Conservation (phyloP, 2,797 vertebrate species). For the Thamnophis elegans region DNA sequence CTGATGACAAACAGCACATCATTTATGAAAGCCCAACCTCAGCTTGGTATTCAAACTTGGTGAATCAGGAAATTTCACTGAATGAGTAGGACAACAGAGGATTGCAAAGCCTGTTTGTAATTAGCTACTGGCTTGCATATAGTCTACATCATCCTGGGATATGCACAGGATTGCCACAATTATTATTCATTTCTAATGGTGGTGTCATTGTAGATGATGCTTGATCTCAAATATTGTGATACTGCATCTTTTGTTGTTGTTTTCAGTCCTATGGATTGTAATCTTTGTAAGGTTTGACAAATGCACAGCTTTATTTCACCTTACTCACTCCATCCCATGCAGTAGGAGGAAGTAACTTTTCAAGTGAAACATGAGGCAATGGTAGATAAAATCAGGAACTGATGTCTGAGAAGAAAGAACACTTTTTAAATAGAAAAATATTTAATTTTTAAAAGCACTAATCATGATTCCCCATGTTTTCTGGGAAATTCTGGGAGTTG, state of each 20-base stretch:
- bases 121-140: constrained; percentile 34
- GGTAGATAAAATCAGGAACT: not conserved
- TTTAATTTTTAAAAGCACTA: not conserved
- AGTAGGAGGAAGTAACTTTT: not conserved
- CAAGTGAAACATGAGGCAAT: not conserved
- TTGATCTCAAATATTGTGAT: not conserved
- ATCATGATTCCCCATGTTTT: no score
- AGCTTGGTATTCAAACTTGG: constrained; percentile 6
- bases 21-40: constrained; percentile 35
- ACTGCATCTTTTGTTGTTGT: not conserved
- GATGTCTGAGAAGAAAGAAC: not conserved
- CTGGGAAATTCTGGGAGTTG: not conserved
- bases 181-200: not conserved
- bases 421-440: not conserved
- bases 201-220: constrained; percentile 22
- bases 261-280: not conserved
- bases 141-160: constrained; percentile 26
- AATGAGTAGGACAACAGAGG: constrained; percentile 7
- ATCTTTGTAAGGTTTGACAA: not conserved
- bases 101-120: constrained; percentile 4
- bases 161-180: not conserved
- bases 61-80: constrained; percentile 21
- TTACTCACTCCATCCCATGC: not conserved
- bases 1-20: constrained; percentile 35
- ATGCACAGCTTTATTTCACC: not conserved